These are phyloP conservation scores for Zaprionus lineosus DNA, from an alignment of 2,888 invertebrate species.

Conservation along the genomic window DNA sequence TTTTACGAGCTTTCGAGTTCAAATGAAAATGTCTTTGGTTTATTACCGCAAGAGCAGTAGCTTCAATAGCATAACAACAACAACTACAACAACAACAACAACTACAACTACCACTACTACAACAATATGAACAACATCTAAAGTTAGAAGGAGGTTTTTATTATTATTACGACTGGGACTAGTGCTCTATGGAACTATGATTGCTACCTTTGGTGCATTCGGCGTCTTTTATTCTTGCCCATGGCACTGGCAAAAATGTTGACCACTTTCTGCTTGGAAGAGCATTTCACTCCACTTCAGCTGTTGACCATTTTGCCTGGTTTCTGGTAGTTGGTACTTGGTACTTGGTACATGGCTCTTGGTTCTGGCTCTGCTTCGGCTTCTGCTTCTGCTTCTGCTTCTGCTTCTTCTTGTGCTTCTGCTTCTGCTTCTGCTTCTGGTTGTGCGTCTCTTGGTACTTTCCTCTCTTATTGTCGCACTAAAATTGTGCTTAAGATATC, in stretches of 20 bases:
- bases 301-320: constrained; percentile 31
- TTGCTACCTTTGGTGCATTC: constrained; percentile 66
- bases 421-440: no score
- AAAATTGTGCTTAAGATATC: constrained; percentile 68
- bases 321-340: no score
- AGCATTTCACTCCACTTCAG: constrained; percentile 41
- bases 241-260: constrained; percentile 73
- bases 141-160: constrained; percentile 61
- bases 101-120: no score
- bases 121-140: constrained; percentile 19
- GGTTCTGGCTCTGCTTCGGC: no score
- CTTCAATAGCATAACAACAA: no score
- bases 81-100: constrained; percentile 14
- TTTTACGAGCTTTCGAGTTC: constrained; percentile 49
- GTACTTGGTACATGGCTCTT: constrained; percentile 15
- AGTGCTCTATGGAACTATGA: constrained; percentile 59
- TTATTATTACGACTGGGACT: constrained; percentile 47
- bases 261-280: constrained; percentile 73
- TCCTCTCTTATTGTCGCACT: constrained; percentile 51
- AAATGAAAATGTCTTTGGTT: constrained; percentile 65
- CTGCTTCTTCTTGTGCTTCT: no score
- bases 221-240: constrained; percentile 71
- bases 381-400: no score
- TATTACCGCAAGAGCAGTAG: constrained; percentile 51
- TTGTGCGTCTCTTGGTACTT: background rate